A percentile compares a stretch with the other conserved stretches of the same genome.
Conservation (phyloP, 2,113 vertebrate genomes). For the Marmota monax region DNA sequence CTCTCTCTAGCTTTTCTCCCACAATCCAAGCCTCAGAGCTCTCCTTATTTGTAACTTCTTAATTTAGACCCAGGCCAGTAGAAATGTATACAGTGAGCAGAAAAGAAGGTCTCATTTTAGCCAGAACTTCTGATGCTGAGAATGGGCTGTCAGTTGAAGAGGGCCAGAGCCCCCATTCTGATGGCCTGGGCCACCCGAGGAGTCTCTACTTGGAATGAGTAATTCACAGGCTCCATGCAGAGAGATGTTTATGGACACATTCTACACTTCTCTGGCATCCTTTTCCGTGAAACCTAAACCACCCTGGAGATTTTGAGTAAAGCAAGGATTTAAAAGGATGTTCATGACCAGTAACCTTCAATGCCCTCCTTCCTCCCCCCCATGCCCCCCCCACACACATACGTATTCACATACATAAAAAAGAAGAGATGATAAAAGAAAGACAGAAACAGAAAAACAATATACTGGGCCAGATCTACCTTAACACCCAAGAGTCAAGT, state of each 20-base stretch:
- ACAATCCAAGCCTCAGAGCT: not conserved
- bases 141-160: slow-evolving; percentile 70
- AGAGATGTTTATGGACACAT: slow-evolving; percentile 45
- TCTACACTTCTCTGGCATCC: not conserved
- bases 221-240: not conserved
- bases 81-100: slow-evolving; percentile 72
- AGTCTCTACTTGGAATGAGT: slow-evolving; percentile 24
- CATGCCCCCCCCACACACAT: too few relatives aligned
- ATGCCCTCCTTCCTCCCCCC: not conserved
- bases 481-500: not conserved
- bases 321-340: slow-evolving; percentile 10
- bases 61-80: slow-evolving; percentile 64
- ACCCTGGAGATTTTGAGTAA: not conserved
- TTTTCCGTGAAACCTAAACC: slow-evolving; percentile 12
- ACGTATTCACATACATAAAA: fast-evolving
- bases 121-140: slow-evolving; percentile 60
- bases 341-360: not conserved
- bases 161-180: slow-evolving; percentile 55
- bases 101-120: slow-evolving; percentile 66
- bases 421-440: not conserved
- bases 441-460: not conserved
- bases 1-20: not conserved
- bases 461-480: not conserved
- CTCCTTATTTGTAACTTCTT: slow-evolving; percentile 78
- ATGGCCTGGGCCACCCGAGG: slow-evolving; percentile 65